Conservation (phyloP, 1,140 invertebrate species). For the Frieseomelitta varia region DNA sequence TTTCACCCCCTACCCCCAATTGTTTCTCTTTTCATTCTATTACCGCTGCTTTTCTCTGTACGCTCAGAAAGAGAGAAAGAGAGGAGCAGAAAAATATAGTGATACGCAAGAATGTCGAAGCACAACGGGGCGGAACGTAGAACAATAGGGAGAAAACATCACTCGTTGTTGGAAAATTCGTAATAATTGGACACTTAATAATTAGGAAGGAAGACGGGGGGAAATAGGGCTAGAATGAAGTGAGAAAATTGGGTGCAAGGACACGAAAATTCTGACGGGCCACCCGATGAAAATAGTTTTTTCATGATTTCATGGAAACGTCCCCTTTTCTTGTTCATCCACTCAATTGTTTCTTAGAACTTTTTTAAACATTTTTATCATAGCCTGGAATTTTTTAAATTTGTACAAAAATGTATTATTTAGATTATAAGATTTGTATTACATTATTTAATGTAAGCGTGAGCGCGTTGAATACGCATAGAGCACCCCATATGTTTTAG, state of each 20-base stretch:
- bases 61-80: background rate
- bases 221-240: background rate
- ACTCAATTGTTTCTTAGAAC: background rate
- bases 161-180: slow-evolving; percentile 13
- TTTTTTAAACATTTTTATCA: background rate
- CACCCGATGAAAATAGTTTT: background rate
- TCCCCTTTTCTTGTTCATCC: background rate
- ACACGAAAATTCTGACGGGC: background rate
- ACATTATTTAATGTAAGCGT: background rate
- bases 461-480: background rate
- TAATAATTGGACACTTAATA: slow-evolving; percentile 42
- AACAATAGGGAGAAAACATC: background rate
- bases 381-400: background rate
- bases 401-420: too few relatives aligned
- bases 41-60: background rate
- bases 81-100: background rate
- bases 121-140: too few relatives aligned
- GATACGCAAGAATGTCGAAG: background rate
- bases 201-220: background rate
- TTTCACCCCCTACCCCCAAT: slow-evolving; percentile 20
- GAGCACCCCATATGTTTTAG: background rate
- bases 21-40: slow-evolving; percentile 28
- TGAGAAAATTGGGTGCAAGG: background rate
- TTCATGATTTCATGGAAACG: background rate
- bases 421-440: too few relatives aligned